phyloP scores from a whole-genome alignment of 1,140 invertebrate genomes.

The Delia radicum region DNA sequence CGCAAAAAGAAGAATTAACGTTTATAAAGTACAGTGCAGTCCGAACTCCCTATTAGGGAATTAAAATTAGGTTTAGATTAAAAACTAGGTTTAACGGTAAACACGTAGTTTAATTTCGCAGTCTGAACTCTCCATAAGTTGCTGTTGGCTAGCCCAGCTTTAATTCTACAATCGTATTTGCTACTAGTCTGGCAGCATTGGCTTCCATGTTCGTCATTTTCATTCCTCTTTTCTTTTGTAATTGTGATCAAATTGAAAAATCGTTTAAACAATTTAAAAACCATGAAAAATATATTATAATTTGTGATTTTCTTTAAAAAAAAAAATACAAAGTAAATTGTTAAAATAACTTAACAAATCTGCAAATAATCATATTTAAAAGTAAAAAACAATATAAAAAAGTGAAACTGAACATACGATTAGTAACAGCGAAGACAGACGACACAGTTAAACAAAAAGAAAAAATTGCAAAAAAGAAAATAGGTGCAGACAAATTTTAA shows the following conservation, averaged over 20 bases:
- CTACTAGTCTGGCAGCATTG: background rate
- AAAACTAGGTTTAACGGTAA: no score
- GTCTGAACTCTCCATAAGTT: no score
- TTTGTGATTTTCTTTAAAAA: background rate
- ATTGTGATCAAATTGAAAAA: background rate
- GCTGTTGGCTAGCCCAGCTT: no score
- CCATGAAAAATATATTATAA: constrained; percentile 1
- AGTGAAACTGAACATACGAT: background rate
- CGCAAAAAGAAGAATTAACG: no score
- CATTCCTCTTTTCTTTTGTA: background rate
- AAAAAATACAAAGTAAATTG: background rate
- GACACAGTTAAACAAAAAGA: constrained; percentile 3
- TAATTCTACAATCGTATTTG: no score
- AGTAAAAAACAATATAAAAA: background rate
- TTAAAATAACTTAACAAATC: no score
- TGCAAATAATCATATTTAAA: no score
- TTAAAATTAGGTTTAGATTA: no score
- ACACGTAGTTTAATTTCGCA: no score
- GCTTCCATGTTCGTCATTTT: background rate
- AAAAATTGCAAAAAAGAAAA: constrained; percentile 16
- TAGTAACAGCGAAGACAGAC: background rate
- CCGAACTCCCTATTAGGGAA: no score
- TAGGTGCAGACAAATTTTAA: background rate
- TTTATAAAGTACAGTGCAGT: no score
- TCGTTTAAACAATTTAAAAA: constrained; percentile 2